Base-by-base conservation (phyloP, 1,140 invertebrate species). In the Drosophila truncata region DNA sequence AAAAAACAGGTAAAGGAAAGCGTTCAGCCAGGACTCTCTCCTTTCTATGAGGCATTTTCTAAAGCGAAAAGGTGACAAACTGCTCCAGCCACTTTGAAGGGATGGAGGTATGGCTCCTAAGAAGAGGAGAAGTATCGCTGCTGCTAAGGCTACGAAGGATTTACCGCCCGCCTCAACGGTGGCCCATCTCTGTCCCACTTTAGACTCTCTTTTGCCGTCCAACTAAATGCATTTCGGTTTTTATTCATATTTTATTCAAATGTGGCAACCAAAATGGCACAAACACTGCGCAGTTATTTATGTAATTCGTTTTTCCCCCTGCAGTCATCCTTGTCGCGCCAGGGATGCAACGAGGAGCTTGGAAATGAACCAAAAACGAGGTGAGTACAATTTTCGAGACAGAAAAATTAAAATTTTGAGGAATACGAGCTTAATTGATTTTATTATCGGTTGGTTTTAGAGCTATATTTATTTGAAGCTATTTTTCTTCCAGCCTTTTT, bases 231-330 rank as follows among this genome's bases (percentile, higher is more conserved):
- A 87, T 87, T 87, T 87, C 80, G 69, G 80, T 80, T 87, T 84
- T 87, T 87, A 87, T 87, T 87, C 84, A 87, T 87, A 87, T 87
- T 87, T 87, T 87, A 87, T 87, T 87, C 80, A 87, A 87, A 87
- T 87, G 84, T 87, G 84, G 77, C 84, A 84, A 88, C 84, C 72
- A 78, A 88, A 88, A 88, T 88, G 80, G 84, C 84, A 87, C 85
- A 87, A 88, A 87, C 84, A 84, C 80, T 80, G 84, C 72, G 62
- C 80, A 84, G 84, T 84, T 87, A 87, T 87, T 84, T 87, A 88
- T 87, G 77, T 78, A 83, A 69, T 77, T 77, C 78, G 77, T 69
- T 79, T 33, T 50, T 58, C 67, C 33, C 20, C n/a, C 20, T 25
- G 62, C 44, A 27, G 62, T 31, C 29, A 33, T 62, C 37, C 39